Percentiles rank a stretch among this genome's conserved stretches.
phyloP scores from a whole-genome alignment of 2,888 invertebrate species.

The Eustalomyia histrio region DNA sequence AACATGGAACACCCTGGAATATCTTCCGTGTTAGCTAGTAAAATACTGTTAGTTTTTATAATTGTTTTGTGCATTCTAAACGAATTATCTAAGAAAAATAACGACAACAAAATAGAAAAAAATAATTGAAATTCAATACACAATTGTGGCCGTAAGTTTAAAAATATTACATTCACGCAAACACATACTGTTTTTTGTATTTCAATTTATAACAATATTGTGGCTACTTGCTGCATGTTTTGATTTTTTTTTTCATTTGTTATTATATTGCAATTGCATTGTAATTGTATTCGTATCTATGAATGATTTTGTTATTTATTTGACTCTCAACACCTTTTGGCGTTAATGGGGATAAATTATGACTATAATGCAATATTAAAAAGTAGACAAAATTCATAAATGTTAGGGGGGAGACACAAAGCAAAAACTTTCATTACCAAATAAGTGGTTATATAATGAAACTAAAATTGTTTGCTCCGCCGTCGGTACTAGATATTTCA shows the following conservation, averaged over 20 bases:
- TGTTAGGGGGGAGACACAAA: no score
- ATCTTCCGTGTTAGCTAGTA: background rate
- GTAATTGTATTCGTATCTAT: background rate
- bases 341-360: slow-evolving; percentile 56
- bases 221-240: background rate
- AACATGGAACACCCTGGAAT: no score
- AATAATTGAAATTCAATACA: slow-evolving; percentile 33
- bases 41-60: slow-evolving; percentile 67
- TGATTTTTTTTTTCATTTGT: background rate
- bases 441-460: no score
- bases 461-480: no score
- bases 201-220: background rate
- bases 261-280: background rate
- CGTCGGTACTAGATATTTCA: no score
- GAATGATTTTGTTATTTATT: slow-evolving; percentile 40
- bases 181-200: no score
- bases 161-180: background rate
- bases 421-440: no score
- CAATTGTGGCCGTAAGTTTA: background rate
- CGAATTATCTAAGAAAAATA: slow-evolving; percentile 59
- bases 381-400: no score
- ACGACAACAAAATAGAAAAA: slow-evolving; percentile 11
- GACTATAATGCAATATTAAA: background rate
- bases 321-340: slow-evolving; percentile 53
- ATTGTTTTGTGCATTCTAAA: slow-evolving; percentile 67